A percentile compares a stretch with the other conserved stretches of the same genome.
Evolutionary conservation across 2,113 vertebrate genomes (phyloP).

Genomic region (Coryphaenoides rupestris): DNA sequence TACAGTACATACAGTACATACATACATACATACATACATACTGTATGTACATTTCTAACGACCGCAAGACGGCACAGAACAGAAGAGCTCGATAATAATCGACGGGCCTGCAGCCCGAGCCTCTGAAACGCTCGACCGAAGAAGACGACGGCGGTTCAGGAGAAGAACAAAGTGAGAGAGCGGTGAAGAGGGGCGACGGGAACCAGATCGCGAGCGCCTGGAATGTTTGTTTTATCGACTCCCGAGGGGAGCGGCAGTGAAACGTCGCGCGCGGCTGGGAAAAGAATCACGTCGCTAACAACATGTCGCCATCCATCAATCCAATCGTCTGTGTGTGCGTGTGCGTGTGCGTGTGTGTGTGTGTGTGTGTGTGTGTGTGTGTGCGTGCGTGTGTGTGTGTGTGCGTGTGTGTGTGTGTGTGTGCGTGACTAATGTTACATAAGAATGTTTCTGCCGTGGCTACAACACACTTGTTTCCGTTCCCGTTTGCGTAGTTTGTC

Average conservation of each 20-base stretch:
- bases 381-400: neutral
- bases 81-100: too few species aligned
- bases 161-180: too few species aligned
- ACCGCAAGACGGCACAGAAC: too few species aligned
- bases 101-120: too few species aligned
- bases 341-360: neutral
- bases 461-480: neutral
- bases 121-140: too few species aligned
- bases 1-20: too few species aligned
- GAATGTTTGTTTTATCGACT: neutral
- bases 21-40: too few species aligned
- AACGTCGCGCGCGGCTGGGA: neutral
- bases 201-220: neutral
- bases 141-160: too few species aligned
- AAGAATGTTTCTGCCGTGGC: neutral
- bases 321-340: neutral
- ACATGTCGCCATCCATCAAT: neutral
- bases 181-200: too few species aligned
- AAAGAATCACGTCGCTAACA: neutral
- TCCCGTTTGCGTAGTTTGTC: neutral
- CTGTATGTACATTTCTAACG: too few species aligned
- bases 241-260: neutral
- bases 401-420: slow-evolving; percentile 1
- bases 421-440: neutral
- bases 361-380: neutral